Evolutionary conservation across 2,797 vertebrate species (phyloP).

Genomic region (Urosaurus nigricauda): DNA sequence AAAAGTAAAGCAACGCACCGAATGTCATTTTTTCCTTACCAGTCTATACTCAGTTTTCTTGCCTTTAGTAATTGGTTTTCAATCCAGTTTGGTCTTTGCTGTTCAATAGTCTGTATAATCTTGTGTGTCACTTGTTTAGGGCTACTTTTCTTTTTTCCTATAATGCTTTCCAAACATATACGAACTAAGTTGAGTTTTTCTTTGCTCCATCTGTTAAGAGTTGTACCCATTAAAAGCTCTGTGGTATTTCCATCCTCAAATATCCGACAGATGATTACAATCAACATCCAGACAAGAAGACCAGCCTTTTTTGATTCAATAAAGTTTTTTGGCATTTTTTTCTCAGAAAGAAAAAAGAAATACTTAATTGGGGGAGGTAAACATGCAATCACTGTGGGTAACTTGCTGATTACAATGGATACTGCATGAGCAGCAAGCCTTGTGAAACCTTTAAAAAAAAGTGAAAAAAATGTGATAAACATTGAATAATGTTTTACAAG

Average conservation of each 20-base stretch:
- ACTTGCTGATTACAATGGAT: slow-evolving; percentile 92
- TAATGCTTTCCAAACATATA: slow-evolving; percentile 87
- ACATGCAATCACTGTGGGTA: slow-evolving; percentile 90
- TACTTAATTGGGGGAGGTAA: slow-evolving; percentile 91
- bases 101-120: slow-evolving; percentile 89
- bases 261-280: slow-evolving; percentile 88
- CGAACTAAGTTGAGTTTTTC: slow-evolving; percentile 88
- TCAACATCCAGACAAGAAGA: slow-evolving; percentile 90
- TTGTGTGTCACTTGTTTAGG: slow-evolving; percentile 87
- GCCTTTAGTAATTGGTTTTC: slow-evolving; percentile 89
- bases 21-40: slow-evolving; percentile 78
- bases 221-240: slow-evolving; percentile 85
- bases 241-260: slow-evolving; percentile 88
- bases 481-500: slow-evolving; percentile 61
- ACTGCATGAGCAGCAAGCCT: slow-evolving; percentile 87
- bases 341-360: slow-evolving; percentile 92
- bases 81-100: slow-evolving; percentile 90
- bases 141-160: slow-evolving; percentile 85
- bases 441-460: slow-evolving; percentile 81
- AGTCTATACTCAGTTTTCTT: slow-evolving; percentile 85
- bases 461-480: slow-evolving; percentile 77
- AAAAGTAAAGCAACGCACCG: not conserved
- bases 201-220: slow-evolving; percentile 86
- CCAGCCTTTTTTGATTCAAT: slow-evolving; percentile 87
- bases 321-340: slow-evolving; percentile 88